These are phyloP conservation scores for Archivesica marissinica DNA, from an alignment of 1,140 invertebrate genomes.

Conservation along the genomic window DNA sequence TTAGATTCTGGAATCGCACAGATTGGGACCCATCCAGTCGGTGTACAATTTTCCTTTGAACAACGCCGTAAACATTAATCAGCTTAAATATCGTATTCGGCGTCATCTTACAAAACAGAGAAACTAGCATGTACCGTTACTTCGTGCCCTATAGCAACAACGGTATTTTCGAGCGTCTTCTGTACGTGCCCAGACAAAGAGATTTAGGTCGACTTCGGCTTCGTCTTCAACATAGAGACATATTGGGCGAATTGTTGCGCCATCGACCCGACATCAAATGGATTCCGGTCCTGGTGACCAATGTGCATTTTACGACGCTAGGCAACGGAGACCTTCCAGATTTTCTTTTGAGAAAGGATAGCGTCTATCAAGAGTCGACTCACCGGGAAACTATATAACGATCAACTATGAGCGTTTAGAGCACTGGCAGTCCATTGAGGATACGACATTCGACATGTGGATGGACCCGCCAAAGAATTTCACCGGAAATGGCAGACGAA, in stretches of 20 bases:
- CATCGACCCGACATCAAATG: conserved; percentile 14
- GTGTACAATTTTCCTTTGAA: conserved; percentile 12
- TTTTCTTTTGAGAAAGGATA: background rate
- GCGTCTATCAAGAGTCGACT: conserved; percentile 12
- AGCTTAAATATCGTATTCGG: background rate
- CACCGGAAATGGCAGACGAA: background rate
- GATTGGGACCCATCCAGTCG: background rate
- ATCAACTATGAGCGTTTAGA: background rate
- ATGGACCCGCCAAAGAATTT: background rate
- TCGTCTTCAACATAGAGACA: background rate
- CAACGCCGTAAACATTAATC: background rate
- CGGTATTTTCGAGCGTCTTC: conserved; percentile 21
- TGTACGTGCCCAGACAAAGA: background rate
- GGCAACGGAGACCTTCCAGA: conserved; percentile 16
- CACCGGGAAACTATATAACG: background rate
- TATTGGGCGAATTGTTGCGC: conserved; percentile 6
- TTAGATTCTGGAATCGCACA: background rate
- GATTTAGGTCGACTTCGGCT: background rate
- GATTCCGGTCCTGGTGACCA: background rate
- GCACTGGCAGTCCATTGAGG: too few species aligned
- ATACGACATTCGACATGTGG: background rate
- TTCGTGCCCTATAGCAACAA: conserved; percentile 28
- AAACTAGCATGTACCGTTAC: conserved; percentile 10
- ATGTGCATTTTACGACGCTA: background rate
- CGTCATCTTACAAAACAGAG: conserved; percentile 7